Base-by-base conservation (phyloP, 1,140 invertebrate genomes). In the Asobara japonica region DNA sequence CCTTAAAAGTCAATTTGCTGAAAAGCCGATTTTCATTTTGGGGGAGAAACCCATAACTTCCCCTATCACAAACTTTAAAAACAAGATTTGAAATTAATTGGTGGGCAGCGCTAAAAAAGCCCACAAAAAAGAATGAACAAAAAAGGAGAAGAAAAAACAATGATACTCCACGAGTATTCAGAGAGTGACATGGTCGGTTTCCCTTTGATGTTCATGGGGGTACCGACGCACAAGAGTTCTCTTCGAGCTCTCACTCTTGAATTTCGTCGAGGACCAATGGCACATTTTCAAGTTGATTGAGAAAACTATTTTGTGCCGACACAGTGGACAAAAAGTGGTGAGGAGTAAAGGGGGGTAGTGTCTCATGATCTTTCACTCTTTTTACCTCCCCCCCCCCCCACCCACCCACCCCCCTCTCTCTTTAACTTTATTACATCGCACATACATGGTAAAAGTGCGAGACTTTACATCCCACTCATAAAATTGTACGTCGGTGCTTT, bases 241-340 rank as follows among this genome's bases (percentile, higher is more conserved):
- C 51, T 36, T 5, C 31, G 31, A 22, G 22, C 18, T 25, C 51
- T 56, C 22, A 25, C 51, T 8, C 22, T 56, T 13, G 51, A 56
- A 56, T 25, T 56, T 56, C 51, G 51, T 56, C 51, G 51, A 56
- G 51, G 51, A 56, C 51, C 51, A 56, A 56, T 56, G 51, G 51
- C 51, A 56, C 51, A 56, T 56, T 56, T 56, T 56, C 51, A 18
- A 56, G 51, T 56, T 56, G 51, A 56, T 56, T 56, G 51, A 56
- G 51, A 56, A 56, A 56, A 56, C 51, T 56, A 56, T 56, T 56
- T 56, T 56, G 51, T 56, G 51, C 51, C 51, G 51, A 56, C 51
- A 56, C 5, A 36, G 11, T 6, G 31, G 31, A 36, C 5, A 36
- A 36, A 36, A 36, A 36, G 11, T 6, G 31, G 31, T 11, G 51